Percentiles rank a stretch among this genome's conserved stretches.
Conservation (phyloP, 2,888 invertebrate species). For the Eumacrocentrus americanus region DNA sequence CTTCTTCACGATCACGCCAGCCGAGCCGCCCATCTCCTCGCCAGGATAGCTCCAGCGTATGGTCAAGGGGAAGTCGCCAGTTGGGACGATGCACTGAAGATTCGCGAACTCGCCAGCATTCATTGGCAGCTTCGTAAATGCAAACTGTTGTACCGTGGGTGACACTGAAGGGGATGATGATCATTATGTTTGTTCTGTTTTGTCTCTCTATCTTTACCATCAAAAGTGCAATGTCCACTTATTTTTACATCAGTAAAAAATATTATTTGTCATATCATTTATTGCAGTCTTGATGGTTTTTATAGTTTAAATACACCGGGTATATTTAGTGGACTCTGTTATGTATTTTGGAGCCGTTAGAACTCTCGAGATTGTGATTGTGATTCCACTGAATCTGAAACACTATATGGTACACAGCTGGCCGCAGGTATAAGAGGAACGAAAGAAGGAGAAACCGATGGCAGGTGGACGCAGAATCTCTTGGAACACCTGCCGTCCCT, state of each 20-base stretch:
- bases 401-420: no score
- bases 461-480: slow-evolving; percentile 36
- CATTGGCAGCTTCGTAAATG: slow-evolving; percentile 60
- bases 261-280: no score
- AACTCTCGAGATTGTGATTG: no score
- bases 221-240: no score
- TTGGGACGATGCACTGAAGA: slow-evolving; percentile 67
- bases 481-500: slow-evolving; percentile 32
- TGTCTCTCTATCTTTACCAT: no score
- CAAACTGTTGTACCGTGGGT: slow-evolving; percentile 58
- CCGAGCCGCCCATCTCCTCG: slow-evolving; percentile 58
- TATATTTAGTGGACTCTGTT: no score
- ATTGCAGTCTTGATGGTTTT: no score
- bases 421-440: slow-evolving; percentile 17
- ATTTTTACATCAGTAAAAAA: no score
- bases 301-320: no score
- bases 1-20: slow-evolving; percentile 58
- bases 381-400: no score
- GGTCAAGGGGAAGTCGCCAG: slow-evolving; percentile 76
- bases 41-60: slow-evolving; percentile 72
- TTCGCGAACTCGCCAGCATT: slow-evolving; percentile 70
- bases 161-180: slow-evolving; percentile 49
- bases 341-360: no score
- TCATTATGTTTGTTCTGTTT: background rate
- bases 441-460: slow-evolving; percentile 31